Percentiles rank a stretch among this genome's conserved stretches.
phyloP scores from a whole-genome alignment of 2,888 invertebrate genomes.

The Dicycla oo region DNA sequence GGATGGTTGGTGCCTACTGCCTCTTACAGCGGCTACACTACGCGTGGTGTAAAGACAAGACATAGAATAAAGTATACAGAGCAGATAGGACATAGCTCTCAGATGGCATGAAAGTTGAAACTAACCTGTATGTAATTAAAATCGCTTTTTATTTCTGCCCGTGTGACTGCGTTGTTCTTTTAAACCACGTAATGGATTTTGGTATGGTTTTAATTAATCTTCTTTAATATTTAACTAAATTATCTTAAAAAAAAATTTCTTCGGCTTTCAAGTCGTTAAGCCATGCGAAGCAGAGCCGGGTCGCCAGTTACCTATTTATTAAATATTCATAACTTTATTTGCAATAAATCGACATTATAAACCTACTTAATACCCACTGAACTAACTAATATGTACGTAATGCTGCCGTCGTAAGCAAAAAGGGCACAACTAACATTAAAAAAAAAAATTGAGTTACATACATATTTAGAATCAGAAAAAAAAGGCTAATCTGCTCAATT shows the following conservation, averaged over 20 bases:
- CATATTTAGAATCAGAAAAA: too few relatives aligned
- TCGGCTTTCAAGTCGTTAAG: accelerated
- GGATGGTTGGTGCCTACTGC: constrained; percentile 69
- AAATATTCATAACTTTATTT: background rate
- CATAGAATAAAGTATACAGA: constrained; percentile 62
- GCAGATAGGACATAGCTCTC: constrained; percentile 43
- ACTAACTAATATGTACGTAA: too few relatives aligned
- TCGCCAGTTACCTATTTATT: too few relatives aligned
- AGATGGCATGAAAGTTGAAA: background rate
- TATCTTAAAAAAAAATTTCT: too few relatives aligned
- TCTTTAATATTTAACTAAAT: too few relatives aligned
- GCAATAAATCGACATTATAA: background rate
- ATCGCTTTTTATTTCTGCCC: background rate
- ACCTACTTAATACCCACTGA: background rate
- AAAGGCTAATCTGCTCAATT: too few relatives aligned
- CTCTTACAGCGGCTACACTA: constrained; percentile 65
- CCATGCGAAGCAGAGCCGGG: too few relatives aligned
- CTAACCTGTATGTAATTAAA: background rate
- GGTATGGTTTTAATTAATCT: background rate
- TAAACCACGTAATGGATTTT: background rate
- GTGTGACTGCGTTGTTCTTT: background rate
- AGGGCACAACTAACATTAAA: too few relatives aligned
- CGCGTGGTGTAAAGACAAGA: constrained; percentile 59
- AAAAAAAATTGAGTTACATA: too few relatives aligned
- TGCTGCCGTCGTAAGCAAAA: too few relatives aligned